Conservation (phyloP, 2,888 invertebrate genomes). For the Lissonota sp. region DNA sequence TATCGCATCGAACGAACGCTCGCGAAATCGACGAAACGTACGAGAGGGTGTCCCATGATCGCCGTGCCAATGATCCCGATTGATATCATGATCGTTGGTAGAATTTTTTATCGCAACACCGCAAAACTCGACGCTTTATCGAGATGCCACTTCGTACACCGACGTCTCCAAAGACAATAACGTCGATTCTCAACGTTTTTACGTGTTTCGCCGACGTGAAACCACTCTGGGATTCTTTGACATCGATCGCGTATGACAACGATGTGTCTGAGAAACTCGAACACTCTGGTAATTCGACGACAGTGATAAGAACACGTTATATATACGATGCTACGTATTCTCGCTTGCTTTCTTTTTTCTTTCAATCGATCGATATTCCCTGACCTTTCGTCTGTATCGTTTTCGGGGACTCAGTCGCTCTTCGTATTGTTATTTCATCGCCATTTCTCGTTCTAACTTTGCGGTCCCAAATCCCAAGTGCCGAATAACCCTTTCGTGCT, state of each 20-base stretch:
- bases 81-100: conserved; percentile 46
- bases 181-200: not conserved
- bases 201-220: not conserved
- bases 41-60: conserved; percentile 40
- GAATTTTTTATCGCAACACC: not conserved
- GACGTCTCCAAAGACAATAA: not conserved
- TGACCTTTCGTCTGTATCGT: not conserved
- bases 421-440: conserved; percentile 3
- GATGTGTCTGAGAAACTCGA: not conserved
- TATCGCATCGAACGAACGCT: conserved; percentile 43
- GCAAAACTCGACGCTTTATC: not conserved
- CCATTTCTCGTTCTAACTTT: conserved; percentile 12
- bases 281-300: not conserved
- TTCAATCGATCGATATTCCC: not conserved
- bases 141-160: not conserved
- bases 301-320: not conserved
- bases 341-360: not conserved
- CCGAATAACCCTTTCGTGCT: conserved; percentile 1
- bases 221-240: conserved; percentile 1
- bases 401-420: not conserved
- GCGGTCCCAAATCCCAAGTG: conserved; percentile 9
- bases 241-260: not conserved
- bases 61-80: not conserved
- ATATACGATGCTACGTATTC: no score
- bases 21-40: conserved; percentile 14